Base-by-base conservation (phyloP, 2,888 invertebrate species). In the Hirtodrosophila trivittata region DNA sequence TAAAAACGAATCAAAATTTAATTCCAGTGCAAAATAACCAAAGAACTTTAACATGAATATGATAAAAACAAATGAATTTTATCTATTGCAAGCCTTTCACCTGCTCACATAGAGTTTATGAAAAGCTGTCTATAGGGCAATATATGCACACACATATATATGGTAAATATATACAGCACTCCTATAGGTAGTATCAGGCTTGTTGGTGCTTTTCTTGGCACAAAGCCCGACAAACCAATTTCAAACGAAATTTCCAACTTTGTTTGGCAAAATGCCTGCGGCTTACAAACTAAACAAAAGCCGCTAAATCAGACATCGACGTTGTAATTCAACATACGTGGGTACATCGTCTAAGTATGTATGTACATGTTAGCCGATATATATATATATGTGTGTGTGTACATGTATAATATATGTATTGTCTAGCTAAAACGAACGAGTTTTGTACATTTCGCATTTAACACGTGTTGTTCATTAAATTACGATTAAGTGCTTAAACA, bases 381-480 rank as follows among this genome's bases (percentile, higher is more conserved):
- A 39, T 54, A 33, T 54, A 35, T 25, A 6, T n/a, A n/a, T 33
- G 12, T 12, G 4, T 14, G 5, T 28, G 5, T 28, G 1, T 7
- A 10, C 7, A 18, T 39, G 13, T 12, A 21, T 45, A 47, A 26
- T 37, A 39, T 28, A 28, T 28, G 12, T 71, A 41, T 60, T 65
- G 72, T 73, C 57, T 47, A 57, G 55, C 42, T 71, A 71, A 63
- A 58, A 38, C 55, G 50, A 62, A 30, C 64, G 32, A 46, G 45
- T 49, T 60, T 46, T 66, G 38, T 47, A 51, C 47, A 54, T 54
- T 55, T 59, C 60, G 58, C 60, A 63, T 70, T 66, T 72, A 69
- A 58, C 70, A 65, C 70, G 74, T 68, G 77, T 72, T 49, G 49
- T 54, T 66, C 65, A 75, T 74, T 77, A 65, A 51, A 59, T 52